Evolutionary conservation across 2,888 invertebrate species (phyloP).

Genomic region (Venusia cambrica): DNA sequence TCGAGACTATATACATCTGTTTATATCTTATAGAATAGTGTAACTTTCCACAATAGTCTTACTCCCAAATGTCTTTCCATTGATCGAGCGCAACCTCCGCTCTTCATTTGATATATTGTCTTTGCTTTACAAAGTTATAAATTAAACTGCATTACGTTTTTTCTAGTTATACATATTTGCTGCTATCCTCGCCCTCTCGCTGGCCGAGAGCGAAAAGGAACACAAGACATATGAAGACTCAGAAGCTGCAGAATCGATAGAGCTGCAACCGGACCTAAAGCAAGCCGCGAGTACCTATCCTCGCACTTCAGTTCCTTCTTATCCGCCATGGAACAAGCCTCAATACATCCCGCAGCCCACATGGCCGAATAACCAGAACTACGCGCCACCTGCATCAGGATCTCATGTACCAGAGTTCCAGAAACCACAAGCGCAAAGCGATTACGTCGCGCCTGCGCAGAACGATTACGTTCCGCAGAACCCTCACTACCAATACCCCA

Average conservation of each 20-base stretch:
- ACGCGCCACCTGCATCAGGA: slow-evolving; percentile 15
- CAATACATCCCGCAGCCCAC: slow-evolving; percentile 23
- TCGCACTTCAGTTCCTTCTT: slow-evolving; percentile 45
- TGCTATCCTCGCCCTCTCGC: slow-evolving; percentile 54
- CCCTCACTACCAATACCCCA: slow-evolving; percentile 30
- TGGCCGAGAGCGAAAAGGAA: slow-evolving; percentile 47
- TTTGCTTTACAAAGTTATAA: background rate
- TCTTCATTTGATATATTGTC: no score
- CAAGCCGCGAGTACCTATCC: slow-evolving; percentile 44
- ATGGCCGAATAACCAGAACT: slow-evolving; percentile 25
- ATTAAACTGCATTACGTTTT: background rate
- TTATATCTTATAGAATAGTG: no score
- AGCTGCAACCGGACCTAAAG: slow-evolving; percentile 43
- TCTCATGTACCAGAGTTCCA: slow-evolving; percentile 15
- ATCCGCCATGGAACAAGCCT: slow-evolving; percentile 37
- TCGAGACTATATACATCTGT: no score
- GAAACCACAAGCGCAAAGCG: slow-evolving; percentile 28
- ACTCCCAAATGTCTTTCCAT: no score
- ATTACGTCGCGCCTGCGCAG: slow-evolving; percentile 31
- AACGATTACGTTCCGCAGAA: slow-evolving; percentile 35
- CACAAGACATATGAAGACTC: slow-evolving; percentile 46
- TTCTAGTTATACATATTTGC: slow-evolving; percentile 54
- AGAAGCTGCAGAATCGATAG: slow-evolving; percentile 49
- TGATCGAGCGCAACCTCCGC: no score
- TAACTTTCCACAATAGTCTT: no score